Conservation (phyloP, 2,113 vertebrate species). For the Ctenomys sociabilis region DNA sequence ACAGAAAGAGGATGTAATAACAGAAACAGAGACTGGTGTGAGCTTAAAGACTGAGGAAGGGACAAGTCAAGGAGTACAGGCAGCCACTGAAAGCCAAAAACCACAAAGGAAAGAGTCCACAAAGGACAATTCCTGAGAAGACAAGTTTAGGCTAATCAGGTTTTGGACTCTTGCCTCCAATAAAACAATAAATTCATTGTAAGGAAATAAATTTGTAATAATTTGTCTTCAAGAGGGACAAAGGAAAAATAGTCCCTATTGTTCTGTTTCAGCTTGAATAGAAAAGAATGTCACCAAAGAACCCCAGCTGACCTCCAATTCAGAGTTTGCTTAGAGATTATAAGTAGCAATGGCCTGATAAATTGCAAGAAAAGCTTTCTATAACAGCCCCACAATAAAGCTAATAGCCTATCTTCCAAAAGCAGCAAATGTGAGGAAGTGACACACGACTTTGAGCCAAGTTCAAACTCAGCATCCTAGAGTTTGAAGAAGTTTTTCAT, state of each 20-base stretch:
- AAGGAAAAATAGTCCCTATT: not conserved
- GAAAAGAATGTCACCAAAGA: not conserved
- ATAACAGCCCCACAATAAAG: not conserved
- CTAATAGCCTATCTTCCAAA: not conserved
- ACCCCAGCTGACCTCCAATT: not conserved
- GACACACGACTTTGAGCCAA: not conserved
- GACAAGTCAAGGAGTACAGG: too few species aligned
- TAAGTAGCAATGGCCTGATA: not conserved
- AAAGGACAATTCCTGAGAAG: not conserved
- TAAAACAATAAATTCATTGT: not conserved
- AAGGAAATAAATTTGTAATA: not conserved
- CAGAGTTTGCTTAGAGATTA: not conserved
- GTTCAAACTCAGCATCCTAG: not conserved
- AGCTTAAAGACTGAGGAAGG: not conserved
- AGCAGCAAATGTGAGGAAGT: not conserved
- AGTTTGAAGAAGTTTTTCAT: not conserved
- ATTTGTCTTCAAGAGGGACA: not conserved
- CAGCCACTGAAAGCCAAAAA: not conserved
- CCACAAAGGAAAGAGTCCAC: not conserved
- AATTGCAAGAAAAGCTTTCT: not conserved
- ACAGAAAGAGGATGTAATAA: not conserved
- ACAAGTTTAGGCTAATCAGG: not conserved
- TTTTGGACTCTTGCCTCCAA: not conserved
- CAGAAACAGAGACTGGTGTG: not conserved
- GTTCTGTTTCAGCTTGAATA: not conserved